A percentile compares a stretch with the other conserved stretches of the same genome.
These are phyloP conservation scores for Solen grandis DNA, from an alignment of 1,140 invertebrate species.

Conservation along the genomic window DNA sequence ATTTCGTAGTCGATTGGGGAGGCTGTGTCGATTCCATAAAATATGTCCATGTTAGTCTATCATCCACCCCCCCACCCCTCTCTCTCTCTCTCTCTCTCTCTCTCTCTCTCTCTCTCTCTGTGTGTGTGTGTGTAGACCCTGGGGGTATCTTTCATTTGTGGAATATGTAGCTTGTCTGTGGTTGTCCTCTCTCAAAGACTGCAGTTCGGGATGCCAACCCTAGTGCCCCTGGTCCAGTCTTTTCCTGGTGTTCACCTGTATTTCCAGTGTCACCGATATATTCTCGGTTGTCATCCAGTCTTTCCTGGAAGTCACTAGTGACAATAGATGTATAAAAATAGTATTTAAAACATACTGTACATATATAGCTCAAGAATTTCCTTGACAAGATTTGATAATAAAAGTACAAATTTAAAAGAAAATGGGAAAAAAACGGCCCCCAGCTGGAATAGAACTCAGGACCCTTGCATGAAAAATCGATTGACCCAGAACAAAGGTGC, in stretches of 20 bases:
- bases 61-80: constrained; percentile 14
- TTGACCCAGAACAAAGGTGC: no score
- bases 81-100: no score
- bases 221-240: constrained; percentile 21
- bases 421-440: no score
- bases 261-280: constrained; percentile 50
- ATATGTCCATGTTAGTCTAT: constrained; percentile 35
- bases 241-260: constrained; percentile 48
- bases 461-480: no score
- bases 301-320: no score
- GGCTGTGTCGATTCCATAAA: constrained; percentile 30
- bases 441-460: no score
- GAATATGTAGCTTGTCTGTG: constrained; percentile 34
- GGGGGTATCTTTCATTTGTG: constrained; percentile 24
- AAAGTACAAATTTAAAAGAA: no score
- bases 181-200: constrained; percentile 44
- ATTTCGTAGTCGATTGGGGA: constrained; percentile 31
- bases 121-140: constrained; percentile 29
- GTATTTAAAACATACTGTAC: no score
- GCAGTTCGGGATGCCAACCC: constrained; percentile 39
- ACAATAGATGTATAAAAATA: no score
- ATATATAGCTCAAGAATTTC: no score
- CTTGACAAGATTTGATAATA: no score
- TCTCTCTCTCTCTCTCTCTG: neutral
- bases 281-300: no score